Evolutionary conservation across 2,797 vertebrate genomes (phyloP).

Genomic region (Micropoecilia bifurca): DNA sequence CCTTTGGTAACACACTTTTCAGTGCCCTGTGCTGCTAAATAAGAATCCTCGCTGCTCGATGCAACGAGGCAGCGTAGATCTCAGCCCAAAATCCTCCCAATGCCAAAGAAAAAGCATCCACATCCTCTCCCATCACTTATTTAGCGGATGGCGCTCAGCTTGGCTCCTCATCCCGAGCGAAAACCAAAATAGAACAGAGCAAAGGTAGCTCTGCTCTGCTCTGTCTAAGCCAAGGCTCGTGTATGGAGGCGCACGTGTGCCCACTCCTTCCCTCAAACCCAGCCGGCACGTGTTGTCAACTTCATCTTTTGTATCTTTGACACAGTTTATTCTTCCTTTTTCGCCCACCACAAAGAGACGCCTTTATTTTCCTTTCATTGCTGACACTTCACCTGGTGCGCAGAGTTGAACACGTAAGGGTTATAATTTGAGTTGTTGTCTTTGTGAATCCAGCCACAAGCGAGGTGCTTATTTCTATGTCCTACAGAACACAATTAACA

Average conservation of each 20-base stretch:
- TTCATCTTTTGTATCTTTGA: slow-evolving; percentile 29
- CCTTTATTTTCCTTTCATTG: background rate
- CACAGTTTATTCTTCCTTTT: slow-evolving; percentile 28
- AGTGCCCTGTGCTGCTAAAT: background rate
- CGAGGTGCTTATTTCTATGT: background rate
- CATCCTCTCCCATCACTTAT: slow-evolving; percentile 7
- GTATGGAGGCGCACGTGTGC: slow-evolving; percentile 32
- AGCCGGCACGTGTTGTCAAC: slow-evolving; percentile 36
- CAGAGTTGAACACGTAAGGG: background rate
- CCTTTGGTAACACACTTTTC: background rate
- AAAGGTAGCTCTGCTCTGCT: background rate
- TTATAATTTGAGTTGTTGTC: slow-evolving; percentile 24
- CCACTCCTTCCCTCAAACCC: slow-evolving; percentile 3
- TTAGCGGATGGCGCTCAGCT: background rate
- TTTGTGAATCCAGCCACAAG: background rate
- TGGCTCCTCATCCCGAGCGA: background rate
- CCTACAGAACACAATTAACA: background rate
- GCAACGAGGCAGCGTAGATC: background rate
- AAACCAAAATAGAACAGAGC: background rate
- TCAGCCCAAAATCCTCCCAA: background rate
- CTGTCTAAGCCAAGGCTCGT: background rate
- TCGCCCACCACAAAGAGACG: slow-evolving; percentile 13
- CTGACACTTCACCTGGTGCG: background rate
- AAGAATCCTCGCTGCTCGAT: background rate
- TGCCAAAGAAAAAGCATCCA: background rate